Base-by-base conservation (phyloP, 2,797 vertebrate genomes). In the Sorex maritimensis region DNA sequence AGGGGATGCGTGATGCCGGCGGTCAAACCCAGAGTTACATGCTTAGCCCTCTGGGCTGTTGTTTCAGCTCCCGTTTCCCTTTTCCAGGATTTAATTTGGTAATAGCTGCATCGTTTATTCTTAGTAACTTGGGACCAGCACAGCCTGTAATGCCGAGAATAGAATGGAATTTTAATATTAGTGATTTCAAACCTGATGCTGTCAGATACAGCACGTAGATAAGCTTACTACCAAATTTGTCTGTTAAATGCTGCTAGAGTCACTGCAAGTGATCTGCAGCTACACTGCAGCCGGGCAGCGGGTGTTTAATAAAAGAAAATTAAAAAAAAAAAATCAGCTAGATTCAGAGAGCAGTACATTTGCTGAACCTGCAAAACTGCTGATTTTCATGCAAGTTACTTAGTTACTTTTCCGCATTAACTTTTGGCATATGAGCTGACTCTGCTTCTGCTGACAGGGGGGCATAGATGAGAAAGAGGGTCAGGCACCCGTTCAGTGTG, bases 81-180 rank as follows among this genome's bases (percentile, higher is more conserved):
- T 94, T 69, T 79, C 69, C 85, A 91, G 79, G 26, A 34, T 77
- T 81, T 88, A 81, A 46, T 24, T 86, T 78, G 52, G 9, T 86
- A 83, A 83, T 77, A 86, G 13, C 34, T 81, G 1, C 65, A 34
- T 77, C 24, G 5, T 86, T 94, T 77, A 81, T 38, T 82, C 28
- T 11, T 8, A 83, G 24, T 93, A 88, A 87, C 28, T 65, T 91
- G 75, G 63, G 67, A 84, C 21, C 5, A 90, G 83, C 24, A 73
- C 5, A 69, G 5, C 52, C 63, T 52, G 28, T 55, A 44, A 71
- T 83, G 11, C 30, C 91, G 15, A 61, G 58, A 55, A 67, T 5
- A 61, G 58, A 55, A 61, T 41, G 82, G 30, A 81, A 58, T 88
- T 91, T 91, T 85, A 81, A 3, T 83, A 15, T 75, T 5, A 44